Evolutionary conservation across 2,113 vertebrate species (phyloP).

Genomic region (Lasiurus cinereus): DNA sequence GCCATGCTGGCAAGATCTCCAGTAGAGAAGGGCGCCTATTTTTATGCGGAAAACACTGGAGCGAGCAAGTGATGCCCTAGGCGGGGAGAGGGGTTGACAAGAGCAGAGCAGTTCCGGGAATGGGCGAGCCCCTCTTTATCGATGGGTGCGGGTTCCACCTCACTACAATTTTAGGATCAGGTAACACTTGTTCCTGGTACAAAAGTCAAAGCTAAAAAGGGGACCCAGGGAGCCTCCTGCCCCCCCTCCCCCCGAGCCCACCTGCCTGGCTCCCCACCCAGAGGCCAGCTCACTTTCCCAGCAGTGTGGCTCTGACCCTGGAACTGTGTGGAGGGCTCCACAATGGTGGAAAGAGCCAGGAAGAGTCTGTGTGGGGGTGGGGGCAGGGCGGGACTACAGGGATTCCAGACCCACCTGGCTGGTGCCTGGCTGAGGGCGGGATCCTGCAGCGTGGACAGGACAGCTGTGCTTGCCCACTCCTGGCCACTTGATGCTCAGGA

Average conservation of each 20-base stretch:
- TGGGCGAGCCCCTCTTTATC: neutral
- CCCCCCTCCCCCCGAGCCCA: too few species aligned
- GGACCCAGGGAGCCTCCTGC: neutral
- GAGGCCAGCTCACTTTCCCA: neutral
- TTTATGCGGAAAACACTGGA: neutral
- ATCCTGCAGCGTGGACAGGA: neutral
- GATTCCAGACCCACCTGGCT: neutral
- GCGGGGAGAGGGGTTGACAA: neutral
- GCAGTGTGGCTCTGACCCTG: fast-evolving
- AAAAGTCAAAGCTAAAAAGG: neutral
- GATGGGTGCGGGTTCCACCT: neutral
- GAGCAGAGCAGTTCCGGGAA: neutral
- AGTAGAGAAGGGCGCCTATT: neutral
- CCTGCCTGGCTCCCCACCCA: neutral
- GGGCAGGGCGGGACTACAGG: neutral
- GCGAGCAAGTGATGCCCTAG: neutral
- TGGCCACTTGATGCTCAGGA: neutral
- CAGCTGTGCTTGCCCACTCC: neutral
- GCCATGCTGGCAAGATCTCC: neutral
- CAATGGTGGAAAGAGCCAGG: too few species aligned
- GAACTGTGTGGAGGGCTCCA: neutral
- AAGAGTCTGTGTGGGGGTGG: too few species aligned
- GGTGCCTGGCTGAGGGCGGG: neutral
- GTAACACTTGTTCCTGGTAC: neutral
- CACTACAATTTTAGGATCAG: neutral